A percentile compares a stretch with the other conserved stretches of the same genome.
Evolutionary conservation across 2,113 vertebrate genomes (phyloP).

Genomic region (Diglossa brunneiventris): DNA sequence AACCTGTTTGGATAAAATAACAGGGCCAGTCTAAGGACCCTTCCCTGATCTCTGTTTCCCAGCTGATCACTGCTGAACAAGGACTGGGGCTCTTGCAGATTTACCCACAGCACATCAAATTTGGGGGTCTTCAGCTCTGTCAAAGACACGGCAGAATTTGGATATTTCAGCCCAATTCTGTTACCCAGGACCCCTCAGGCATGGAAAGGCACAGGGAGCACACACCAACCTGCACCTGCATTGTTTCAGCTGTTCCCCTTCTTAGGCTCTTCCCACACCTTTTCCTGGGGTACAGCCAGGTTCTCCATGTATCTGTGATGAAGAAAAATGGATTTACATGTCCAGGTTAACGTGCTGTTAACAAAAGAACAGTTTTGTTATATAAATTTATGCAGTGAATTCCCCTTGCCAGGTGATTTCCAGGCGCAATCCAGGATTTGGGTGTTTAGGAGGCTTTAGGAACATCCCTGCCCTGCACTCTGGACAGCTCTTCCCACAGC

Average conservation of each 20-base stretch:
- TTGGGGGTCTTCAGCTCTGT: neutral
- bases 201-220: neutral
- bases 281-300: neutral
- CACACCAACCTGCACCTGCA: neutral
- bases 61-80: neutral
- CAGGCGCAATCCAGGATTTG: neutral
- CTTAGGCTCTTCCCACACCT: neutral
- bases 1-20: neutral
- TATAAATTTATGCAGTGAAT: accelerated
- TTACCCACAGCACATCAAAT: neutral
- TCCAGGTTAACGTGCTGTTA: neutral
- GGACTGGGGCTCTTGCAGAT: neutral
- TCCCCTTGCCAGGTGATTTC: neutral
- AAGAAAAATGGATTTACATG: neutral
- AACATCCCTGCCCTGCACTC: neutral
- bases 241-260: neutral
- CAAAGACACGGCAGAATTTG: neutral
- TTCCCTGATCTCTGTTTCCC: neutral
- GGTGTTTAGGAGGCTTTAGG: neutral
- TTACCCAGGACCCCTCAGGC: neutral
- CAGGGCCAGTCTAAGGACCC: neutral
- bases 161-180: neutral
- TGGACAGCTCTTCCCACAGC: neutral
- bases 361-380: neutral
- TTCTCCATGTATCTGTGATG: neutral